Conservation (phyloP, 2,113 vertebrate species). For the Crotophaga sulcirostris region DNA sequence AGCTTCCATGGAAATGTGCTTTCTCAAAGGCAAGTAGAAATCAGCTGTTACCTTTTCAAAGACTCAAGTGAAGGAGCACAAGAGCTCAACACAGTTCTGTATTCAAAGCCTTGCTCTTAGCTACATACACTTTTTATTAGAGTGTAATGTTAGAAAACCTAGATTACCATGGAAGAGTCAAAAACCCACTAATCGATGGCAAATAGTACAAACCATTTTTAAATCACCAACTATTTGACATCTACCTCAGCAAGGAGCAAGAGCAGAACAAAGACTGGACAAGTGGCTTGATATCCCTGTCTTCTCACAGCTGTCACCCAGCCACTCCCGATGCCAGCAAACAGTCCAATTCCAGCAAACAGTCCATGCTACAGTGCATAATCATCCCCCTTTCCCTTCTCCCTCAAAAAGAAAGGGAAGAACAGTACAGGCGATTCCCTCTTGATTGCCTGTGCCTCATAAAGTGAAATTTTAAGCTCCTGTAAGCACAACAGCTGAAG, state of each 20-base stretch:
- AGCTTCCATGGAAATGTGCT: background rate
- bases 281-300: background rate
- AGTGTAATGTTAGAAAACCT: background rate
- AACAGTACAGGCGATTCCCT: conserved; percentile 32
- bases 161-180: background rate
- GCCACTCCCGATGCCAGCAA: background rate
- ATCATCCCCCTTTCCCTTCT: background rate
- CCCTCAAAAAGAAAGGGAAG: background rate
- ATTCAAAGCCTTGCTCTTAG: background rate
- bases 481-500: conserved; percentile 21
- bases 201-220: background rate
- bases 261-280: background rate
- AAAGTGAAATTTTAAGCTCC: conserved; percentile 25
- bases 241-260: background rate
- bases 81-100: background rate
- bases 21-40: background rate
- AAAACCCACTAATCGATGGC: background rate
- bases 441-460: background rate
- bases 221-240: background rate
- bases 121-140: background rate
- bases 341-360: background rate
- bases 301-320: conserved; percentile 40
- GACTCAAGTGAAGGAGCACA: background rate
- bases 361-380: fast-evolving
- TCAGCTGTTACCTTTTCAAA: background rate